Evolutionary conservation across 2,888 invertebrate genomes (phyloP), one percentile per base, ranked within the genome.

Genomic region (Chrysolina haemoptera): DNA sequence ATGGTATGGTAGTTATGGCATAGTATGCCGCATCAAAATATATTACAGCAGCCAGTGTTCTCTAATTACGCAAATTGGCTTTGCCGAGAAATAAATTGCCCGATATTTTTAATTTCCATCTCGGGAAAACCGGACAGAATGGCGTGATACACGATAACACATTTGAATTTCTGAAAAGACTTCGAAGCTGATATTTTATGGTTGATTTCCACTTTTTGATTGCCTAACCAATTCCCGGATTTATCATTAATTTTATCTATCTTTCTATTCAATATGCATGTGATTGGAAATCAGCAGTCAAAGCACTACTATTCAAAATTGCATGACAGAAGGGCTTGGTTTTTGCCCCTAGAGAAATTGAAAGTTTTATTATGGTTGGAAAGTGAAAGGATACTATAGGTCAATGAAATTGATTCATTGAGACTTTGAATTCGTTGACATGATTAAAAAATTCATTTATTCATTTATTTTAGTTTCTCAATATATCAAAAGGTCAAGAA

Each of bases 51-150:
- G 48, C 62, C 59, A 27, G 59, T 46, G 43, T 46, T 62, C 50
- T 46, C 69, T 62, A 69, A 69, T 69, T 69, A 69, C 27, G 62
- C 40, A 62, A 69, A 69, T 69, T 69, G 69, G 62, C 18, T 46
- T 22, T 20, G 40, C 20, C 48, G 20, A 16, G 27, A 62, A 62
- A 69, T 69, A 48, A 69, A 69, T 62, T 50, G 40, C 27, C 18
- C 10, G 68, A 68, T 68, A 62, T 68, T 68, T 68, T 68, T 65
- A 27, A 59, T 59, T 1, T 14, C 59, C 59, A 27, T 59, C 20
- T 50, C n/a, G 8, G 18, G 55, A 1, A 68, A 68, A 55, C 40
- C 11, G 22, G 48, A 10, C 46, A 14, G 14, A 46, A 27, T 35
- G 50, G n/a, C 35, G 4, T 35, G 18, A 59, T 59, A 59, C 14